Conservation (phyloP, 2,888 invertebrate genomes). For the Suillia variegata region DNA sequence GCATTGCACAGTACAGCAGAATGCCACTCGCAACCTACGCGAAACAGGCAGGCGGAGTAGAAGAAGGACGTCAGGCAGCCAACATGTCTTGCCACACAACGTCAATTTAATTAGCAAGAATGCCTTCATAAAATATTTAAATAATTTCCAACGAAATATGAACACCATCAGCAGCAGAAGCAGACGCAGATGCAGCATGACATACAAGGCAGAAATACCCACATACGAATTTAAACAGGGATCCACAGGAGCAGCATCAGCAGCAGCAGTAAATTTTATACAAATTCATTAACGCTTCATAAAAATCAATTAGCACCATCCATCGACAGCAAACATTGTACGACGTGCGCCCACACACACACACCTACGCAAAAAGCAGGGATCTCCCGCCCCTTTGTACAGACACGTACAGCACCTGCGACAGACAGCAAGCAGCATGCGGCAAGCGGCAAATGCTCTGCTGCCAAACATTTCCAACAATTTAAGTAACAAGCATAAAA, state of each 20-base stretch:
- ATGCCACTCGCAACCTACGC: no score
- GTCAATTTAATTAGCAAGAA: conserved; percentile 51
- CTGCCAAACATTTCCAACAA: conserved; percentile 11
- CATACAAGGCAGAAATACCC: conserved; percentile 16
- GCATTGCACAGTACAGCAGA: conserved; percentile 8
- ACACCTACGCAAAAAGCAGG: no score
- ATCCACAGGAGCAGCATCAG: neutral
- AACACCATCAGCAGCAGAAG: conserved; percentile 22
- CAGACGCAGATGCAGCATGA: neutral
- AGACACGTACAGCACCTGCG: neutral
- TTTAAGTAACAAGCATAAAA: conserved; percentile 8
- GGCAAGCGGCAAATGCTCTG: conserved; percentile 10
- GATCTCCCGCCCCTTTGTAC: no score
- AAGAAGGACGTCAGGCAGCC: no score
- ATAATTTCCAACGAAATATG: conserved; percentile 44
- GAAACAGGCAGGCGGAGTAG: no score
- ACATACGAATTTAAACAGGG: conserved; percentile 20
- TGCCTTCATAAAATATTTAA: conserved; percentile 50
- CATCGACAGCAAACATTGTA: neutral
- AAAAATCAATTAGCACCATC: conserved; percentile 23
- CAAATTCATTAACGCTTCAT: conserved; percentile 19
- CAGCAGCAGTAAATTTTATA: neutral
- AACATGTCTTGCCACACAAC: conserved; percentile 22
- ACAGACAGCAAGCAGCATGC: conserved; percentile 1
- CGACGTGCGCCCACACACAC: neutral